Evolutionary conservation across 2,797 vertebrate species (phyloP), one percentile per base, ranked within the genome.

Genomic region (Pterois miles): DNA sequence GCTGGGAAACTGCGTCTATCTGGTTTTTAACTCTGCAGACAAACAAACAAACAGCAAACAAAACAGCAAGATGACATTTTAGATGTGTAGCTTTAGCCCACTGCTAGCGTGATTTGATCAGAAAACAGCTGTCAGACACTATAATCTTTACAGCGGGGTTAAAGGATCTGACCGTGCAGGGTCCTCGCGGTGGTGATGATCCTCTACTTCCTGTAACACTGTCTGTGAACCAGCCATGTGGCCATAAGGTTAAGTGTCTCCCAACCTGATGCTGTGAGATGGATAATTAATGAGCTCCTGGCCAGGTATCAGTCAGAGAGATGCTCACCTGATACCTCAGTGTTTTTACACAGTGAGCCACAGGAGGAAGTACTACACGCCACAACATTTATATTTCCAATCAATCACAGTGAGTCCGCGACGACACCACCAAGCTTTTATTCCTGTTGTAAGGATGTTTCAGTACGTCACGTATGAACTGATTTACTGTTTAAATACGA

Each of bases 271-370:
- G 13, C 73, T 16, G 16, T 46, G 48, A 48, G 43, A 36, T 87
- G 69, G 23, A 76, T 85, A 62, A 81, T 84, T 64, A 56, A 88
- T 76, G 63, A 52, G 4, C 63, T 36, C 12, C 63, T 84, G 56
- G 36, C n/a, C 29, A 3, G 65, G 27, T 48, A 10, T 74, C 72
- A 70, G 50, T 65, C 69, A 40, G 5, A 50, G 4, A 60, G 63
- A 48, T 1, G 22, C 1, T n/a, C 57, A 79, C 63, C 56, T 67
- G 76, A 87, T 52, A 78, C 71, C 6, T 65, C 31, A 6, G 64
- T 70, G 78, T 56, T 54, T 78, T 59, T 16, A 70, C 74, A 52
- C 8, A 70, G 22, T 12, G 59, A 80, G 38, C 9, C 27, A 46
- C 27, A 16, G 38, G 14, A 76, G 88, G 73, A 82, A 81, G 71